A percentile compares a stretch with the other conserved stretches of the same genome.
Conservation (phyloP, 2,113 vertebrate genomes). For the Pandion haliaetus region DNA sequence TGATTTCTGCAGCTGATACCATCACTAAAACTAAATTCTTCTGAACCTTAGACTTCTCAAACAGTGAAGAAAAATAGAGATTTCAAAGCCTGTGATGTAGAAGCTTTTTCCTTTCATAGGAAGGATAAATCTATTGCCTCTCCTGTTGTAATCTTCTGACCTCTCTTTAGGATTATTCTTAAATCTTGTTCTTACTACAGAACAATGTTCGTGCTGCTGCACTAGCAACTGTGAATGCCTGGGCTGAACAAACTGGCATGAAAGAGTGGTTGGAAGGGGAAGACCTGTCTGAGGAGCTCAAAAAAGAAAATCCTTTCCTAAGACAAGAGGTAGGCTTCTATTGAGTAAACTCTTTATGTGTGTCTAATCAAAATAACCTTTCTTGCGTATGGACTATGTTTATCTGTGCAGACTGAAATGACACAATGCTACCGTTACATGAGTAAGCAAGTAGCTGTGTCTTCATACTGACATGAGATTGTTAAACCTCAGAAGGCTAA, state of each 20-base stretch:
- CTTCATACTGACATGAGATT: neutral
- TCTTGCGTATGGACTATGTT: neutral
- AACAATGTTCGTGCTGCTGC: constrained; percentile 87
- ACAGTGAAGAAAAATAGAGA: neutral
- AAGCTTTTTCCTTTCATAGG: neutral
- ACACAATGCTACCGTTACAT: neutral
- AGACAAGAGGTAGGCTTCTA: constrained; percentile 87
- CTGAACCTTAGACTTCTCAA: neutral
- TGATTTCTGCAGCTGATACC: neutral
- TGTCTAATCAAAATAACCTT: neutral
- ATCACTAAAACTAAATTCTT: neutral
- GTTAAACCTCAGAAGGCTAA: neutral
- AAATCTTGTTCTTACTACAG: constrained; percentile 68
- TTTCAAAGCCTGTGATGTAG: neutral
- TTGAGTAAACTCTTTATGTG: neutral
- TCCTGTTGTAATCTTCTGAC: neutral
- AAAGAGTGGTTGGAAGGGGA: constrained; percentile 98
- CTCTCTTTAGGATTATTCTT: neutral
- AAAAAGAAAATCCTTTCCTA: constrained; percentile 94
- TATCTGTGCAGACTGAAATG: neutral
- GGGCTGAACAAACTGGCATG: constrained; percentile 97
- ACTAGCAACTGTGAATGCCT: constrained; percentile 87
- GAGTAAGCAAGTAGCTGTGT: neutral
- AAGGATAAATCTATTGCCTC: neutral
- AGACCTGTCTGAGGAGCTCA: constrained; percentile 95